These are phyloP conservation scores for Heliconius aoede DNA, from an alignment of 2,888 invertebrate species.

Conservation along the genomic window DNA sequence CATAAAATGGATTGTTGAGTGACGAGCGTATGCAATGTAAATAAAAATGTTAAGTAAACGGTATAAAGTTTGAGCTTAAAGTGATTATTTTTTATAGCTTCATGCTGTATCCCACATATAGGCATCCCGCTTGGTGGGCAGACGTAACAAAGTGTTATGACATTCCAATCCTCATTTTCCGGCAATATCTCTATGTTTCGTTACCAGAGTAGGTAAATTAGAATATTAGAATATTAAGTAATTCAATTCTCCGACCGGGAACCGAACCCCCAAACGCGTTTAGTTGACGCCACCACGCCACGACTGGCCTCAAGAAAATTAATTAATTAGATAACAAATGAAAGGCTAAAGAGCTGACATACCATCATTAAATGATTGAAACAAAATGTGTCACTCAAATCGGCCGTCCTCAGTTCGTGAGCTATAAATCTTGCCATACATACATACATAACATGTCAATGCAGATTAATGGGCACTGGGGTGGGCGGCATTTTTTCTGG, in stretches of 20 bases:
- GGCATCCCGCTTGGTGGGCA: too few species aligned
- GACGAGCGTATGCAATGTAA: background rate
- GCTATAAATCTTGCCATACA: constrained; percentile 46
- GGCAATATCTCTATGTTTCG: background rate
- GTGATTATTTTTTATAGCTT: too few species aligned
- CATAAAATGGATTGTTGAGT: background rate
- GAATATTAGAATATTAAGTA: too few species aligned
- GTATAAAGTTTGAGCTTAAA: background rate
- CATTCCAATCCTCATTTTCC: background rate
- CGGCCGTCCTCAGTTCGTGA: constrained; percentile 36
- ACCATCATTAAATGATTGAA: constrained; percentile 29
- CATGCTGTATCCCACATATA: too few species aligned
- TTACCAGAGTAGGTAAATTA: background rate
- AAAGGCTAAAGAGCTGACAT: constrained; percentile 26
- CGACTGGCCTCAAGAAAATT: background rate
- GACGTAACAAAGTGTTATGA: background rate
- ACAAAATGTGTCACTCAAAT: constrained; percentile 35
- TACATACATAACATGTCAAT: constrained; percentile 66
- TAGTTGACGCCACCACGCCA: background rate
- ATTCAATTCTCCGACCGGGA: background rate
- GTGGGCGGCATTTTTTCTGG: constrained; percentile 76
- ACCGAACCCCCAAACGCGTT: background rate
- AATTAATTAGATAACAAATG: constrained; percentile 22
- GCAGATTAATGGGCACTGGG: constrained; percentile 73
- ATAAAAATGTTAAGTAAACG: background rate